Evolutionary conservation across 2,888 invertebrate species (phyloP), one percentile per base, ranked within the genome.

Genomic region (Himalopsyche tibetana): DNA sequence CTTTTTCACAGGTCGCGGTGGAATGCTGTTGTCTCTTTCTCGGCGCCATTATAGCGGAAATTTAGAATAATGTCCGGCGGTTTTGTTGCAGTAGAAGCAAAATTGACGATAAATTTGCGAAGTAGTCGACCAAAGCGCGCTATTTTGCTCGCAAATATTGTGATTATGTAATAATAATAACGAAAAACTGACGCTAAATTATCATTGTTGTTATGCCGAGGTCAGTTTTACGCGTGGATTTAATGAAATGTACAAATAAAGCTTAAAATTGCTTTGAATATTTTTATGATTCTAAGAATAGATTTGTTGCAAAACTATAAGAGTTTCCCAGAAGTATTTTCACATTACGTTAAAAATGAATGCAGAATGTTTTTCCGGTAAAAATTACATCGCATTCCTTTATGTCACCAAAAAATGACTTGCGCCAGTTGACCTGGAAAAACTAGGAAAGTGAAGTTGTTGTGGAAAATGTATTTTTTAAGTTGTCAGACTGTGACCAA

Each of bases 1-100:
- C 80, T 36, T 83, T 83, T 83, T 51, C 42, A 42, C 74, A 45
- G 51, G 19, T 19, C 12, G n/a, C 28, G 28, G 42, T n/a, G 51
- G 40, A 40, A 12, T 40, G 15, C 40, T 42, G 74, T 28, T 74
- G 45, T 83, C 83, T 51, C 51, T 28, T 45, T 83, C 83, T 19
- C n/a, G 79, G 55, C 40, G 55, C 80, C 80, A 55, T 79, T 80
- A 55, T 38, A 56, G 84, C 84, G 84, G 82, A 84, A 81, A 81
- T 81, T 84, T 81, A 81, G 82, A 84, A 84, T 84, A 84, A 84
- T 84, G 84, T 84, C 81, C 84, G 69, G 84, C 17, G 84, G 84
- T 84, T 84, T 81, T 63, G 84, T 84, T 84, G 84, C 84, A 84
- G 84, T 81, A 81, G 84, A 45, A 9, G 63, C 63, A 63, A 63